phyloP scores from a whole-genome alignment of 1,140 invertebrate species.

The Aphidius gifuensis region DNA sequence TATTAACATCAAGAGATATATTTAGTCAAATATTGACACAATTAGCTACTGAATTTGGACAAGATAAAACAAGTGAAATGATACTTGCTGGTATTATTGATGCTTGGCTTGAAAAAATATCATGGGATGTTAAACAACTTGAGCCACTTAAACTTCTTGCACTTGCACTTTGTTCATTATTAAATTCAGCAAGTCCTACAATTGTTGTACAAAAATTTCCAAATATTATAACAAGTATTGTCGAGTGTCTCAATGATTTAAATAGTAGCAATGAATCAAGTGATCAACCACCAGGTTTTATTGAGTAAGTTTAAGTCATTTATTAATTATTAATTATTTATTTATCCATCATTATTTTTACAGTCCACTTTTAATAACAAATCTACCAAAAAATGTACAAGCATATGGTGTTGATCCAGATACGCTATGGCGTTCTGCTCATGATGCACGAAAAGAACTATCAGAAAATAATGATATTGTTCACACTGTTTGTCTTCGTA shows the following conservation, averaged over 20 bases:
- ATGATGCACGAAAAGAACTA: conserved; percentile 6
- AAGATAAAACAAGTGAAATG: conserved; percentile 53
- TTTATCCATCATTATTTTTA: background rate
- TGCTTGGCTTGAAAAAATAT: conserved; percentile 78
- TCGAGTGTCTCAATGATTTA: conserved; percentile 85
- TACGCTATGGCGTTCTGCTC: too few species aligned
- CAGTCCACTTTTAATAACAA: too few species aligned
- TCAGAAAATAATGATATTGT: conserved; percentile 67
- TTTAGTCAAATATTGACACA: conserved; percentile 63
- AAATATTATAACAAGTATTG: conserved; percentile 72
- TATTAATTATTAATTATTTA: conserved; percentile 16
- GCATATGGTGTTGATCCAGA: too few species aligned
- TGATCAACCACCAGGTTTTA: conserved; percentile 38
- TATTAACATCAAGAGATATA: conserved; percentile 70
- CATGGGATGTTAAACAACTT: conserved; percentile 63
- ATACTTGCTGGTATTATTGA: conserved; percentile 70
- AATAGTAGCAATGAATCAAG: conserved; percentile 68
- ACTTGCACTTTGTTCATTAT: conserved; percentile 77
- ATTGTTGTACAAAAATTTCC: conserved; percentile 70
- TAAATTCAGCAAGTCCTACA: conserved; percentile 65
- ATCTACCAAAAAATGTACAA: too few species aligned
- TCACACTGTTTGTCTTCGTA: conserved; percentile 66
- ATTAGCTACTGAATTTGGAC: conserved; percentile 43
- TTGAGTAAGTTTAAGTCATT: conserved; percentile 62
- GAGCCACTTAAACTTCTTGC: conserved; percentile 76